Evolutionary conservation across 2,113 vertebrate genomes (phyloP).

Genomic region (Empidonax traillii): DNA sequence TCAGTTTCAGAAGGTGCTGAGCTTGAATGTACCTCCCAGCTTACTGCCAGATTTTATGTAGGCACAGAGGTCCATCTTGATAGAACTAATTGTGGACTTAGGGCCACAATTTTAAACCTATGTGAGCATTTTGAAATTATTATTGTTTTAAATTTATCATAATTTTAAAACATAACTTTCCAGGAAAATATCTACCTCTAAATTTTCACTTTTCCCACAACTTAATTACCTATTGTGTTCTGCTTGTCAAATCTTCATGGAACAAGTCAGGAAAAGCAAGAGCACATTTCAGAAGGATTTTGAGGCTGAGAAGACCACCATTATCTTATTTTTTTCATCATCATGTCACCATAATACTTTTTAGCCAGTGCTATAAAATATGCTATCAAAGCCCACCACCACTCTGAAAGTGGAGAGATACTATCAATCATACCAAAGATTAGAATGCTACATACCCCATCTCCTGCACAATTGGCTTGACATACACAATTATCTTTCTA

Average conservation of each 20-base stretch:
- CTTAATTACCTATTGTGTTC: not conserved
- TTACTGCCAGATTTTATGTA: not conserved
- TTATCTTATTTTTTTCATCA: not conserved
- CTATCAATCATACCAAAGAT: not conserved
- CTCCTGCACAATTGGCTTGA: not conserved
- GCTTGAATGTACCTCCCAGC: not conserved
- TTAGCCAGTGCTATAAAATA: not conserved
- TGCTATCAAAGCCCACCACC: not conserved
- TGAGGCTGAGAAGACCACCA: not conserved
- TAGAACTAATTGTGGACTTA: not conserved
- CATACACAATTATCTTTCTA: not conserved
- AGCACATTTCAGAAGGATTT: not conserved
- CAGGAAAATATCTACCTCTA: not conserved
- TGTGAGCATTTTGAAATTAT: rapidly evolving
- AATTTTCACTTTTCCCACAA: not conserved
- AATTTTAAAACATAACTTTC: not conserved
- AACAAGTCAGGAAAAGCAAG: not conserved
- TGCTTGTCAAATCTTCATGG: not conserved
- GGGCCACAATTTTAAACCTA: not conserved
- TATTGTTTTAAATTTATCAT: not conserved
- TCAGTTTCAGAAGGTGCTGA: not conserved
- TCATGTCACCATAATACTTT: not conserved
- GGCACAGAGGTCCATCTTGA: not conserved
- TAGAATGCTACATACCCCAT: not conserved
- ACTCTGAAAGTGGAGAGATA: not conserved